Base-by-base conservation (phyloP, 2,888 invertebrate species). In the Physocephala rufipes region DNA sequence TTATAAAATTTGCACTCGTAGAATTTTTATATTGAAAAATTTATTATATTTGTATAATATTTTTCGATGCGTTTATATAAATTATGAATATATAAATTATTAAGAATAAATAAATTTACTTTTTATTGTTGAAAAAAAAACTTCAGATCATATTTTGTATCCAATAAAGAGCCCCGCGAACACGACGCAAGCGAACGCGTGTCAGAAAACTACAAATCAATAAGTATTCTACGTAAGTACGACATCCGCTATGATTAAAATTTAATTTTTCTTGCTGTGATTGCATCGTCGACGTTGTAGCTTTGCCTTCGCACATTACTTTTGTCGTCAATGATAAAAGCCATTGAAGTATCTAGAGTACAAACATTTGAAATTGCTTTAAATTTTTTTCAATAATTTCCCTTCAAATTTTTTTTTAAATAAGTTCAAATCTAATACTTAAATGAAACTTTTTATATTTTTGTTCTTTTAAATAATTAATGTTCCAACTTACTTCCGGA, bases 271-370 rank as follows among this genome's bases (percentile, higher is more conserved):
- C 71, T 13, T 63, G 55, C 19, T 45, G 55, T 1, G 58, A 30
- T 13, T 51, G 45, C 16, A 36, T n/a, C 9, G 67, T 28, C 15
- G 53, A 26, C 3, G 43, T 45, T 47, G 59, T 28, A 19, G 86
- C 78, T 28, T 87, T 87, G 64, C 89, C 89, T 81, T 92, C 91
- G 79, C 91, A 92, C 73, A 93, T 87, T 19, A 93, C 89, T 87
- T 93, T 93, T 12, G 92, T 92, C 1, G 93, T 91, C 43, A 93
- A 86, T 73, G 91, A 90, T 74, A 93, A 86, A 45, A 93, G 86
- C 93, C 93, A 93, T 79, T 93, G 91, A 68, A 93, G 87, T 71
- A 93, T 89, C 91, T 92, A n/a, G n/a, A n/a, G 36, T 1, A 61
- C n/a, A 19, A 65, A 45, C 53, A 70, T n/a, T n/a, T n/a, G 36